Base-by-base conservation (phyloP, 2,888 invertebrate species). In the Epirrhoe tristata region DNA sequence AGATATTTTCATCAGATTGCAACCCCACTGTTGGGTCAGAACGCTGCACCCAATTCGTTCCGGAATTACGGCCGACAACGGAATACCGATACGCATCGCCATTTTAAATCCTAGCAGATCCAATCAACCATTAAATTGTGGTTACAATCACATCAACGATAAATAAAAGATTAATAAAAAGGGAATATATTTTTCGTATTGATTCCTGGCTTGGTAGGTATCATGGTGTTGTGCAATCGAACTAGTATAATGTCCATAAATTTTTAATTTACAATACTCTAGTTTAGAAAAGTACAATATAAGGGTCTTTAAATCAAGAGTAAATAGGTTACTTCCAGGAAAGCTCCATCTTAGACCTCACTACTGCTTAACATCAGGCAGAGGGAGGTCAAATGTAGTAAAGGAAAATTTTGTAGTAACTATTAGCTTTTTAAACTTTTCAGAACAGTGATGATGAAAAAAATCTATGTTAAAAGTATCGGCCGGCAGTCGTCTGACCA, bases 31-130 rank as follows among this genome's bases (percentile, higher is more conserved):
- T 63, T 34, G 51, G 58, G 60, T 58, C 51, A 59, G 34, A 39
- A 57, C 51, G 58, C 62, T 71, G 71, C 67, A 70, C 66, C 61
- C 66, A 69, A 74, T 73, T 70, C 64, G 70, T 59, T 66, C 53
- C 62, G 66, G 66, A 69, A 72, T 67, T 69, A 70, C 71, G 66
- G 56, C 61, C 63, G 51, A 58, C 71, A 53, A 57, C 67, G 64
- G 63, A 70, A 71, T 66, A 67, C 67, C 59, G 69, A 74, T 74
- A 74, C 57, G 64, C 46, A 66, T 69, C 68, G 67, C 67, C 72
- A 74, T 77, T 81, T 81, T 79, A 74, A 79, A 79, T 80, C 77
- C 76, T 69, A 72, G 68, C 70, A 70, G 65, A 78, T 76, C 78
- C 79, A 81, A 79, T 78, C 77, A 79, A 43, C 76, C 69, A 73